phyloP scores from a whole-genome alignment of 1,140 invertebrate genomes.

The Drosophila pseudoobscura region DNA sequence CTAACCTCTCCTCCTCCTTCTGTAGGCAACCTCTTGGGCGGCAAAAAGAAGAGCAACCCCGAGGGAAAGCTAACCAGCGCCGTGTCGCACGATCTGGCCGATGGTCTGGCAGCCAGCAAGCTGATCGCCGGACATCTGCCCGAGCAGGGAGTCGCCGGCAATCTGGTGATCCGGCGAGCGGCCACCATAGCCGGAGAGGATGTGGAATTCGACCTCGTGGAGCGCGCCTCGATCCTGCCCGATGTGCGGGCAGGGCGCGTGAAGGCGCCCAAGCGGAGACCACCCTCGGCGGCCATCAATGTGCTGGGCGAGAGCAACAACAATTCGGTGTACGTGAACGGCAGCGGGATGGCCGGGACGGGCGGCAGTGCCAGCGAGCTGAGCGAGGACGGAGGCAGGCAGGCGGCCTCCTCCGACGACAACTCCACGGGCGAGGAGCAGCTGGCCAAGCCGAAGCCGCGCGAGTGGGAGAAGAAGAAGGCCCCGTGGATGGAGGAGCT shows the following conservation, averaged over 20 bases:
- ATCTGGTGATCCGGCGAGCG: constrained; percentile 66
- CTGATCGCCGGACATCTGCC: constrained; percentile 48
- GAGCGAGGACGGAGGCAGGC: constrained; percentile 50
- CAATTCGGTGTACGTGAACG: constrained; percentile 79
- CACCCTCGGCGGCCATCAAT: constrained; percentile 84
- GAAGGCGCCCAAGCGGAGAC: constrained; percentile 85
- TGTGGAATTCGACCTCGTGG: constrained; percentile 86
- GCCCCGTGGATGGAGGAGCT: constrained; percentile 89
- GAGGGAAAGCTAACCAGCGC: constrained; percentile 79
- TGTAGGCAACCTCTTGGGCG: constrained; percentile 84
- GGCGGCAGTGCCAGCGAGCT: constrained; percentile 67
- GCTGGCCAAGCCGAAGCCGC: constrained; percentile 84
- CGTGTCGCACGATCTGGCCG: constrained; percentile 74
- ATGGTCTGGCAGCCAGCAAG: constrained; percentile 73
- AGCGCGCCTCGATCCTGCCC: constrained; percentile 85
- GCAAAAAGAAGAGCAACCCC: constrained; percentile 85
- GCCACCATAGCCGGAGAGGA: constrained; percentile 74
- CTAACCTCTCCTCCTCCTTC: constrained; percentile 2
- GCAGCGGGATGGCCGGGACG: constrained; percentile 59
- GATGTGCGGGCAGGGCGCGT: constrained; percentile 87
- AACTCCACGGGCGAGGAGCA: constrained; percentile 83
- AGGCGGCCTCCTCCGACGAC: constrained; percentile 58
- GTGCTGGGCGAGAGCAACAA: constrained; percentile 79
- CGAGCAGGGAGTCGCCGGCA: constrained; percentile 51
- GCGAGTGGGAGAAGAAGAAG: constrained; percentile 86